Evolutionary conservation across 2,888 invertebrate genomes (phyloP), one percentile per base, ranked within the genome.

Genomic region (Oscheius sp.): DNA sequence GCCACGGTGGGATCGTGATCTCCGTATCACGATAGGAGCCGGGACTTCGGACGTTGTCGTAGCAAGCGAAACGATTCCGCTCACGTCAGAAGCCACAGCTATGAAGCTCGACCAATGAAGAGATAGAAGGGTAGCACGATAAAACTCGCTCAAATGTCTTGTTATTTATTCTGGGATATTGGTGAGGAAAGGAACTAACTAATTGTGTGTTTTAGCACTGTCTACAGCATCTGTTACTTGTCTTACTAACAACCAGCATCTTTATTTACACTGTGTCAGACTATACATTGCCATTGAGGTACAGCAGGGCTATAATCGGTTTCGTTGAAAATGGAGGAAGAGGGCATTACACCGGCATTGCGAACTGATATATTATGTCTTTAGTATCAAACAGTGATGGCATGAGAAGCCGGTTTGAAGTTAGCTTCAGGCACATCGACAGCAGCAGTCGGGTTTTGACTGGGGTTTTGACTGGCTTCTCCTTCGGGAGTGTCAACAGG

Each of bases 391-490:
- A 63, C 68, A 53, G 42, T 37, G 21, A 50, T 65, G 2, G 65
- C 13, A 29, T 55, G 51, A 29, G 53, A 9, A 37, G 68, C 42
- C 55, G 70, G 57, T 48, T 70, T 57, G 58, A 70, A 70, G 48
- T 70, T 32, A 29, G 70, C 29, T 37, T 70, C 70, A 32, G 70
- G 58, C 10, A 32, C 70, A 33, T 70, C 70, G 42, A 70, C 70
- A 48, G 58, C 58, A 9, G 70, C 55, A 9, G 48, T 29, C 33
- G 35, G 13, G 35, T 7, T 42, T 37, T 63, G 63, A 42, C 48
- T 29, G 59, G 35, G 13, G 35, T 7, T 42, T 37, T 63, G 63
- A 42, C 48, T 58, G 33, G 70, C 70, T 58, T 70, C 70, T 32
- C 59, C 70, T 35, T 70, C 70, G 2, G 33, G 42, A 42, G 42